phyloP scores from a whole-genome alignment of 2,113 vertebrate species.

The Crypturellus undulatus region DNA sequence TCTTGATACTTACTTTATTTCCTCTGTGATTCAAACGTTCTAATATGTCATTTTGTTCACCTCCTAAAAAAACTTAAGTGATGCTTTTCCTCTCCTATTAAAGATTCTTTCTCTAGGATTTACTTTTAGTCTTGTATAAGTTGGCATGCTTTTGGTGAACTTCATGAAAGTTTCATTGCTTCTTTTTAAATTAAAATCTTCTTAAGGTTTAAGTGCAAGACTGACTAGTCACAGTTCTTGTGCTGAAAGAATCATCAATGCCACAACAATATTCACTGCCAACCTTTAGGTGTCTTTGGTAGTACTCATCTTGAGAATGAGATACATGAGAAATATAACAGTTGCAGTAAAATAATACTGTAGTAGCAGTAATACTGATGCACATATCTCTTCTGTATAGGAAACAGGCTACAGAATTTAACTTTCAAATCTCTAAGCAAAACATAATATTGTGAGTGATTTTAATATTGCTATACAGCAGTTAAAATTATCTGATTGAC shows the following conservation, averaged over 20 bases:
- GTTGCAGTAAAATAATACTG: neutral
- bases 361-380: neutral
- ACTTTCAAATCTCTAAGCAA: neutral
- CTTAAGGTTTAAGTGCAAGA: neutral
- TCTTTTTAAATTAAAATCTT: neutral
- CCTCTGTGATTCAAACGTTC: conserved; percentile 41
- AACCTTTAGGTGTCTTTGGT: neutral
- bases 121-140: neutral
- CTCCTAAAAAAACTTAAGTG: conserved; percentile 6
- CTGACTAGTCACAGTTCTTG: neutral
- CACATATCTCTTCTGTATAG: neutral
- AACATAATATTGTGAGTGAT: neutral
- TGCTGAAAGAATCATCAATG: neutral
- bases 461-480: neutral
- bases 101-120: neutral
- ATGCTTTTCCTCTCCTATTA: conserved; percentile 1
- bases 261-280: neutral
- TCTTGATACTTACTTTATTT: conserved; percentile 63
- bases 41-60: conserved; percentile 18
- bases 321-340: neutral
- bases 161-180: neutral
- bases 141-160: neutral
- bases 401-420: neutral
- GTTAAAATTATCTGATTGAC: neutral
- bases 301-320: neutral